These are phyloP conservation scores for Heliconius erato DNA, from an alignment of 2,888 invertebrate genomes.

Conservation along the genomic window DNA sequence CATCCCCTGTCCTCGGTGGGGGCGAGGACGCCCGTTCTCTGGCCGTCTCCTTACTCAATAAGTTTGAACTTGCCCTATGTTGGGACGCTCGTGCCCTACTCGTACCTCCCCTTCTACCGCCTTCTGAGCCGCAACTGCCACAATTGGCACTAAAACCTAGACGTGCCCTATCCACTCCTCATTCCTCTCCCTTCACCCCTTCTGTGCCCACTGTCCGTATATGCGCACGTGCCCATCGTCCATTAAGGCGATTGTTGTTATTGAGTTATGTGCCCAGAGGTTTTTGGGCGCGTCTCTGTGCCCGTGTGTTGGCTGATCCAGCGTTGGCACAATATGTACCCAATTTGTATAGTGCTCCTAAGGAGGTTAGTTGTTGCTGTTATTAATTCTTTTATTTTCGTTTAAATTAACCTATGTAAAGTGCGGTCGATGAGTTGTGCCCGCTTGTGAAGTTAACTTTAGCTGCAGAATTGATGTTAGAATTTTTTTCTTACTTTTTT, in stretches of 20 bases:
- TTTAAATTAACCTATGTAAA: no score
- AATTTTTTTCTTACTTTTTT: no score
- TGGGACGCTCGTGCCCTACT: conserved; percentile 97
- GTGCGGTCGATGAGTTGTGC: no score
- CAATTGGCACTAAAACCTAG: conserved; percentile 71
- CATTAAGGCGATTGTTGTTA: conserved; percentile 91
- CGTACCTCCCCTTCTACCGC: conserved; percentile 95
- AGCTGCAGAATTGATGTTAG: no score
- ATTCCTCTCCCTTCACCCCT: no score
- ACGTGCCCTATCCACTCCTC: conserved; percentile 25
- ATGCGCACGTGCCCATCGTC: conserved; percentile 66
- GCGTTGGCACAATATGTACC: conserved; percentile 92
- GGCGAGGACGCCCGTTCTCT: conserved; percentile 89
- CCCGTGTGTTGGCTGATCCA: conserved; percentile 96
- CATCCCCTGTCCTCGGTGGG: conserved; percentile 90
- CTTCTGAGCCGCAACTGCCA: conserved; percentile 68
- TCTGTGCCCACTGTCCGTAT: conserved; percentile 69
- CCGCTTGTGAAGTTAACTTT: no score
- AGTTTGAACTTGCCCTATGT: conserved; percentile 98
- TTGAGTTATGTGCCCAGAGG: conserved; percentile 99
- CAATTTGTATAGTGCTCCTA: conserved; percentile 89
- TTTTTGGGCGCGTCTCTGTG: conserved; percentile 98
- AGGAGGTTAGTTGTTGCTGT: conserved; percentile 83
- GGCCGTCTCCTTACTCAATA: conserved; percentile 95
- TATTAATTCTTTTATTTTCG: conserved; percentile 16